These are phyloP conservation scores for Heterodera filipjevi DNA, from an alignment of 2,888 invertebrate genomes.

Conservation along the genomic window DNA sequence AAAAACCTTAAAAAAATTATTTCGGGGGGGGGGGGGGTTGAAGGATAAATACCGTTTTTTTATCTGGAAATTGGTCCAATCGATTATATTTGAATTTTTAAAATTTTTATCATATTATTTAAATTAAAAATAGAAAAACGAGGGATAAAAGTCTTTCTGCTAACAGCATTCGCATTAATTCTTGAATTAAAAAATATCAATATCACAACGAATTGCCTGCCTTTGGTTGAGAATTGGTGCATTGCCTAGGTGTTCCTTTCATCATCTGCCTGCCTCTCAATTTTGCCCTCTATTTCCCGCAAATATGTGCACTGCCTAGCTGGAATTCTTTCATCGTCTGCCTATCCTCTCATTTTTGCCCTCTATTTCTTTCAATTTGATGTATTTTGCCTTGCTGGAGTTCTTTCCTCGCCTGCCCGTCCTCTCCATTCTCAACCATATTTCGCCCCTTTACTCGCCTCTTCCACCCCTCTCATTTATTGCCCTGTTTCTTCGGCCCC, in stretches of 20 bases:
- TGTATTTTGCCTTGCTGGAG: background rate
- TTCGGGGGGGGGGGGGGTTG: too few species aligned
- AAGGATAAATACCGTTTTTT: too few species aligned
- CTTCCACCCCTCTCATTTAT: too few species aligned
- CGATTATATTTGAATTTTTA: too few species aligned
- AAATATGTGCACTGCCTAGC: background rate
- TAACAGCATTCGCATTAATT: background rate
- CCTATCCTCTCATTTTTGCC: too few species aligned
- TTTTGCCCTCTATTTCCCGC: background rate
- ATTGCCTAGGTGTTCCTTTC: conserved; percentile 5
- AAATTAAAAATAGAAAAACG: too few species aligned
- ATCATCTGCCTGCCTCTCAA: background rate
- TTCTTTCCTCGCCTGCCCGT: background rate
- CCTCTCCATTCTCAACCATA: background rate
- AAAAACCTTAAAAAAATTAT: too few species aligned
- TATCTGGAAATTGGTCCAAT: too few species aligned
- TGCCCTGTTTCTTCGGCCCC: too few species aligned
- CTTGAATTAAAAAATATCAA: background rate
- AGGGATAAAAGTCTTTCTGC: too few species aligned
- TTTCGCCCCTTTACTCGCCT: background rate
- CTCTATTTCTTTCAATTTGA: background rate
- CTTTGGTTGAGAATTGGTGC: background rate
- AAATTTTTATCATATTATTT: too few species aligned
- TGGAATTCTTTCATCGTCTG: too few species aligned
- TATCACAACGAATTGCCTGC: background rate